These are phyloP conservation scores for Grapholita molesta DNA, from an alignment of 1,140 invertebrate genomes.

Conservation along the genomic window DNA sequence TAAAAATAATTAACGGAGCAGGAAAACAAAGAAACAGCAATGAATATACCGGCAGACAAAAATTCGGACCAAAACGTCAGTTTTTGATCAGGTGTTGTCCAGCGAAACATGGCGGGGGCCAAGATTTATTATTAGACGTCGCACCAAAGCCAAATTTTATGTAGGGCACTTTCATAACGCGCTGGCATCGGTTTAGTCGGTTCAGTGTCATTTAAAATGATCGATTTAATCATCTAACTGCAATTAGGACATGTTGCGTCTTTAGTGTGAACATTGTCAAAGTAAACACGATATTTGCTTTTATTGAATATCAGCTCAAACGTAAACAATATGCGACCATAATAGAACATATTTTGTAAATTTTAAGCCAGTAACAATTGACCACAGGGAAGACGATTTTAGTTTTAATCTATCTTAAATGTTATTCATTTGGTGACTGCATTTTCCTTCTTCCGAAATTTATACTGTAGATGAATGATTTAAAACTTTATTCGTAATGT, in stretches of 20 bases:
- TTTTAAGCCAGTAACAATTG: no score
- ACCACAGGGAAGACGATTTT: no score
- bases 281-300: no score
- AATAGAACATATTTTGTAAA: no score
- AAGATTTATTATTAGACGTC: constrained; percentile 50
- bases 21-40: not conserved
- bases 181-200: constrained; percentile 25
- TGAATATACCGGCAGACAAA: not conserved
- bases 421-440: no score
- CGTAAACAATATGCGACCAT: no score
- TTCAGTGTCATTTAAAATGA: constrained; percentile 10
- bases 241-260: not conserved
- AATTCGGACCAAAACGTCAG: not conserved
- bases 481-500: no score
- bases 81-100: constrained; percentile 17
- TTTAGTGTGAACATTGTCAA: no score
- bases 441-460: no score
- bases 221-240: not conserved
- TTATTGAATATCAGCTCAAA: no score
- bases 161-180: constrained; percentile 37
- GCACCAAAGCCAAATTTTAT: constrained; percentile 32
- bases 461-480: no score
- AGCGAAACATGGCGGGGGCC: constrained; percentile 39
- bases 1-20: not conserved
- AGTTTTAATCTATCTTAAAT: no score